phyloP scores from a whole-genome alignment of 1,140 invertebrate genomes.

The Brachionus paranguensis region DNA sequence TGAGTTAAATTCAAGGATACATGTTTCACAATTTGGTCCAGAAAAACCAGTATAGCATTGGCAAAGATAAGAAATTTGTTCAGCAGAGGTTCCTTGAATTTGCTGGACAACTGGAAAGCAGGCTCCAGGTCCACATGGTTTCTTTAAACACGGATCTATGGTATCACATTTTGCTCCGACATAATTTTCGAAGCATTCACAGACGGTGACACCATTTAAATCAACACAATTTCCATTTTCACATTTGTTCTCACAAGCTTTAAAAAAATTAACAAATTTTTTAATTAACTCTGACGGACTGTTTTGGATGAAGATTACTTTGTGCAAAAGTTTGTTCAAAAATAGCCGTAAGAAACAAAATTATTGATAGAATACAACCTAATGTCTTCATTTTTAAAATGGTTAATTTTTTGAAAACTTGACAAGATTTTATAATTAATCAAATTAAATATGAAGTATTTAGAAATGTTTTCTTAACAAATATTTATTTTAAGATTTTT shows the following conservation, averaged over 20 bases:
- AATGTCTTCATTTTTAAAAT: background rate
- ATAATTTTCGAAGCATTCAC: constrained; percentile 4
- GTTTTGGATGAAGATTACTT: background rate
- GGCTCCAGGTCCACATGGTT: background rate
- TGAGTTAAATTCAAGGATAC: background rate
- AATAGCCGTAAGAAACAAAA: background rate
- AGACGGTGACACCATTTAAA: background rate
- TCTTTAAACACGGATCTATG: background rate
- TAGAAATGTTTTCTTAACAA: background rate
- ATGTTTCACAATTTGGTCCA: background rate
- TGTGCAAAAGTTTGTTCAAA: background rate
- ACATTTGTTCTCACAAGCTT: background rate
- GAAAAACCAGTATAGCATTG: constrained; percentile 20
- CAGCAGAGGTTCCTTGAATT: background rate
- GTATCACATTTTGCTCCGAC: background rate
- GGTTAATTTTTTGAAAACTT: background rate
- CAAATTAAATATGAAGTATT: background rate
- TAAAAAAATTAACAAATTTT: background rate
- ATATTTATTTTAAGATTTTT: background rate
- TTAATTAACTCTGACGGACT: too few species aligned
- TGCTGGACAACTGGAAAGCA: constrained; percentile 16
- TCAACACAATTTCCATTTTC: background rate
- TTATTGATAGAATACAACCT: background rate
- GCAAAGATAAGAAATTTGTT: background rate
- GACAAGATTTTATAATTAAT: background rate